Evolutionary conservation across 2,797 vertebrate species (phyloP), one percentile per base, ranked within the genome.

Genomic region (Phataginus tetradactyla): DNA sequence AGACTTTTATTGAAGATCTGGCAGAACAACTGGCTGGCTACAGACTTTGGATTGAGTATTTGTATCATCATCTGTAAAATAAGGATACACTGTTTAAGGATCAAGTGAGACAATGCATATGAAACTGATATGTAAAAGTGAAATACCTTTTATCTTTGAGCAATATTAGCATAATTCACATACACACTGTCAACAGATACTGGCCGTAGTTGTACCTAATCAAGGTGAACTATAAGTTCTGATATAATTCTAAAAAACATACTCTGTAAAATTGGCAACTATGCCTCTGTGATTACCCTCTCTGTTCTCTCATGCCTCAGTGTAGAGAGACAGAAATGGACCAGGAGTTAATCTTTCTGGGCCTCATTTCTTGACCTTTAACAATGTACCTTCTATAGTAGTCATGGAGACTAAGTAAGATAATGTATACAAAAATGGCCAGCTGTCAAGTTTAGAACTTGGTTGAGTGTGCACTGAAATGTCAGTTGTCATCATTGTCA

Each of bases 71-170:
- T 63, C 29, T 91, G 9, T n/a, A 68, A 77, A 90, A 77, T 27
- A 25, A 32, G 18, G 18, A 84, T 89, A 37, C 21, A 69, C 64
- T 12, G 32, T 64, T 92, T 80, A 78, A 80, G 42, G 13, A 85
- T 91, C 10, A 68, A 81, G 95, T 66, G 20, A 96, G 21, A 85
- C 11, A 94, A 88, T 83, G 27, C n/a, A 81, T 27, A 25, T 27
- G 4, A 68, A 96, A 85, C 9, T 59, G 4, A 78, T 37, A 14
- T 68, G 17, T 29, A 80, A 89, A 87, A 90, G 5, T 85, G 27
- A 80, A 78, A 57, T 34, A 57, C 5, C 34, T 96, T 93, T 79
- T 14, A 72, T 63, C 49, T 90, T 72, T 59, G 55, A 25, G 15
- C 1, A 83, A 5, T 27, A 42, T 95, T 80, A 86, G 7, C 66